Conservation (phyloP, 2,797 vertebrate species). For the Acanthopagrus latus region DNA sequence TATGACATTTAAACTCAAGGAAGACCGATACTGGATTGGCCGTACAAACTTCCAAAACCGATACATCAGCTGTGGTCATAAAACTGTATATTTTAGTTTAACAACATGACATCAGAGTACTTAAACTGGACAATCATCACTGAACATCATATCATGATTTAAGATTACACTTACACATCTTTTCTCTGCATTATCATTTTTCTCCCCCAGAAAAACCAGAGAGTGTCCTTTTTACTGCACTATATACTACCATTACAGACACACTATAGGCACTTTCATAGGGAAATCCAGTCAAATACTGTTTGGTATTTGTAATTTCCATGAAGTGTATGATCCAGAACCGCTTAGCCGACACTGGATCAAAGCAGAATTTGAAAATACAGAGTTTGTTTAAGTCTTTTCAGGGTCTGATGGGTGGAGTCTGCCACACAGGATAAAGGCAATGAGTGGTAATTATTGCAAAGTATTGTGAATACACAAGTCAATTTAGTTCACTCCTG, state of each 20-base stretch:
- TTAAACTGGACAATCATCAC: no score
- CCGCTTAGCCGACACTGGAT: conserved; percentile 24
- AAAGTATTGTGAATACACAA: neutral
- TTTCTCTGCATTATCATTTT: no score
- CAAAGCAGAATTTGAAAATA: conserved; percentile 40
- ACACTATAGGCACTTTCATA: conserved; percentile 31
- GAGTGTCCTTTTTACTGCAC: neutral
- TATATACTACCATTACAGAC: neutral
- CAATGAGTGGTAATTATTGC: neutral
- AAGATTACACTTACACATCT: no score
- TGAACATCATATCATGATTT: no score
- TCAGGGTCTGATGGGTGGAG: conserved; percentile 14
- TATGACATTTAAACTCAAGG: neutral
- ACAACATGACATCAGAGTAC: no score
- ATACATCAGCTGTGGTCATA: no score
- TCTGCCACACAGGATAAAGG: conserved; percentile 6
- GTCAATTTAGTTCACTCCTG: neutral
- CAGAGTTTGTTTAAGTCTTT: conserved; percentile 4
- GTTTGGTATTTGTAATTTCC: conserved; percentile 57
- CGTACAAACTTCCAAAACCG: no score
- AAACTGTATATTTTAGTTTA: no score
- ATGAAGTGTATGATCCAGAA: conserved; percentile 26
- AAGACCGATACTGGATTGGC: no score
- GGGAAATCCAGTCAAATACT: conserved; percentile 56
- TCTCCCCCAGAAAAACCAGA: no score